phyloP scores from a whole-genome alignment of 2,113 vertebrate species.

The Myrmecophaga tridactyla region DNA sequence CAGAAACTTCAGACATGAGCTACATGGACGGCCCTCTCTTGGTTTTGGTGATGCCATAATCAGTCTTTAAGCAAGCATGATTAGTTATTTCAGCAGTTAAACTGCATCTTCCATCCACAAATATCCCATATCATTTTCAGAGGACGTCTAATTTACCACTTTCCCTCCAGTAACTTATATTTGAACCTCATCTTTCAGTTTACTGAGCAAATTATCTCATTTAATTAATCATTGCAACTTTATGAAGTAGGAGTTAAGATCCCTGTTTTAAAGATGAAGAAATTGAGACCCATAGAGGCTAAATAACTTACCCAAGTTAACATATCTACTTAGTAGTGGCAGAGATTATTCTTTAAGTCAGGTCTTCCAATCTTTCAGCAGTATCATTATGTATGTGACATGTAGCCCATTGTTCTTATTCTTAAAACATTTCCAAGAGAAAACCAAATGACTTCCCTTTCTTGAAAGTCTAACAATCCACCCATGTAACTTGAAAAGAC shows the following conservation, averaged over 20 bases:
- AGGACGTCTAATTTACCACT: not conserved
- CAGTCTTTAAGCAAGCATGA: not conserved
- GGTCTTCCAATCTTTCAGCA: not conserved
- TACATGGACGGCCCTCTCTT: not conserved
- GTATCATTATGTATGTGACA: not conserved
- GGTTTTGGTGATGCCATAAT: not conserved
- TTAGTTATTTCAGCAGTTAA: not conserved
- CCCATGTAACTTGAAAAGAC: conserved; percentile 35
- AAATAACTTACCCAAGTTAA: not conserved
- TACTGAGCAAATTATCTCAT: not conserved
- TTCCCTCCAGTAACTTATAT: not conserved
- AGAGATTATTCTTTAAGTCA: conserved; percentile 6
- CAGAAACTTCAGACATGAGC: conserved; percentile 31
- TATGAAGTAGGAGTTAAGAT: conserved; percentile 12
- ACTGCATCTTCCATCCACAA: not conserved
- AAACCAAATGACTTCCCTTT: not conserved
- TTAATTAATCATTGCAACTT: not conserved
- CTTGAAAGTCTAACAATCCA: conserved; percentile 9
- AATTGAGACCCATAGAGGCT: not conserved
- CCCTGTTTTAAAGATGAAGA: not conserved
- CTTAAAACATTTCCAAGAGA: conserved; percentile 45
- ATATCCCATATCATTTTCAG: not conserved
- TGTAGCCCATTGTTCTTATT: not conserved
- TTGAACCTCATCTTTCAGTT: conserved; percentile 2
- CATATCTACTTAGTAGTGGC: not conserved